A percentile compares a stretch with the other conserved stretches of the same genome.
Evolutionary conservation across 2,888 invertebrate genomes (phyloP).

Genomic region (Leptogaster cylindrica): DNA sequence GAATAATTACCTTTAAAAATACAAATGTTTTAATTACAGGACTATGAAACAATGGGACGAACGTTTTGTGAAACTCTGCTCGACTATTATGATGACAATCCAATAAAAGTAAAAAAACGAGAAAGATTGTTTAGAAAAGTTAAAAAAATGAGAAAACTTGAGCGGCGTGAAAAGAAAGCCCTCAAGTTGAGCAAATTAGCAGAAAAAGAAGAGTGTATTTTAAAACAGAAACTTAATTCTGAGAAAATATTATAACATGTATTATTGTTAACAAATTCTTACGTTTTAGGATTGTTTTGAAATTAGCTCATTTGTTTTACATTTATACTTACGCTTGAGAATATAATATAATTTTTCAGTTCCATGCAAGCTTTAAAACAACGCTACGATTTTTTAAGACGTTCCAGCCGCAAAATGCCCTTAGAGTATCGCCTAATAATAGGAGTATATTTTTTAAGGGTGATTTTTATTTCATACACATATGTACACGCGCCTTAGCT

Average conservation of each 20-base stretch:
- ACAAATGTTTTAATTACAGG: constrained; percentile 60
- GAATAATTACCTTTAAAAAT: background rate
- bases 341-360: too few relatives aligned
- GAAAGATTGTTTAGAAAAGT: constrained; percentile 59
- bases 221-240: constrained; percentile 55
- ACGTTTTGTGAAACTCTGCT: constrained; percentile 91
- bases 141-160: constrained; percentile 61
- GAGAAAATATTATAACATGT: constrained; percentile 55
- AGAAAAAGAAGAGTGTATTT: constrained; percentile 60
- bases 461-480: too few relatives aligned
- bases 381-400: too few relatives aligned
- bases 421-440: too few relatives aligned
- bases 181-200: constrained; percentile 62
- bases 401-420: too few relatives aligned
- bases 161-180: constrained; percentile 61
- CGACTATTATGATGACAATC: constrained; percentile 88
- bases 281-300: too few relatives aligned
- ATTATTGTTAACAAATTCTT: too few relatives aligned
- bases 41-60: constrained; percentile 83
- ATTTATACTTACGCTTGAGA: too few relatives aligned
- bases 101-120: constrained; percentile 71
- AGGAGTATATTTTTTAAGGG: too few relatives aligned
- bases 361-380: too few relatives aligned
- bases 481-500: too few relatives aligned
- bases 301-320: too few relatives aligned